Evolutionary conservation across 1,140 invertebrate genomes (phyloP).

Genomic region (Saccostrea glomerata): DNA sequence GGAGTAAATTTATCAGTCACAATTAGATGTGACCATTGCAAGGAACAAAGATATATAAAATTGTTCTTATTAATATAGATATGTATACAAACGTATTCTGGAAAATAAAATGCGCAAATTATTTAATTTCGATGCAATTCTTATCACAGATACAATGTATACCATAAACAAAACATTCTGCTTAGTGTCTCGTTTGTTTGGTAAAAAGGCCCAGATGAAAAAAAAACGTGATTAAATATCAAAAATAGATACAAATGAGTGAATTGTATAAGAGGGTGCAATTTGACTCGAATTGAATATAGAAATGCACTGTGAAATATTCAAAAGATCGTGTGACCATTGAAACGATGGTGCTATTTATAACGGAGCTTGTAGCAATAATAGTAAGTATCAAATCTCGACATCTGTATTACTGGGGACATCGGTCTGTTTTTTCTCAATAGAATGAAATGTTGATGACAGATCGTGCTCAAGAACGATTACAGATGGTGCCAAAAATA

Average conservation of each 20-base stretch:
- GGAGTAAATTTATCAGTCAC: no score
- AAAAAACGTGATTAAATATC: conserved; percentile 8
- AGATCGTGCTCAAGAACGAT: background rate
- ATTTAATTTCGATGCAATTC: no score
- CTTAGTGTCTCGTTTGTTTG: background rate
- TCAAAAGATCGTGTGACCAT: background rate
- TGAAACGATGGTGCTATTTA: background rate
- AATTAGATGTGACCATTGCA: no score
- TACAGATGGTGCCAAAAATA: background rate
- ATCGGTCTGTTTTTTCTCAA: background rate
- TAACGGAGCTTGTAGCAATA: background rate
- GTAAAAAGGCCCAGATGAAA: background rate
- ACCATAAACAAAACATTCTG: no score
- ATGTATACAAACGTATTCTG: no score
- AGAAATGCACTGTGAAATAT: background rate
- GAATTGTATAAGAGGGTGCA: background rate
- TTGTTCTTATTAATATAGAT: no score
- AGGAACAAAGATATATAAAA: no score
- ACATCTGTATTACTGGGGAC: conserved; percentile 17
- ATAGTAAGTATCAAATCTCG: background rate
- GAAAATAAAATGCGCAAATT: no score
- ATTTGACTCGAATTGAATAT: background rate
- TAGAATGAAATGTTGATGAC: background rate
- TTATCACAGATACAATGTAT: no score
- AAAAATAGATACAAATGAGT: conserved; percentile 9